A percentile compares a stretch with the other conserved stretches of the same genome.
These are phyloP conservation scores for Cancer borealis DNA, from an alignment of 2,888 invertebrate genomes.

Conservation along the genomic window DNA sequence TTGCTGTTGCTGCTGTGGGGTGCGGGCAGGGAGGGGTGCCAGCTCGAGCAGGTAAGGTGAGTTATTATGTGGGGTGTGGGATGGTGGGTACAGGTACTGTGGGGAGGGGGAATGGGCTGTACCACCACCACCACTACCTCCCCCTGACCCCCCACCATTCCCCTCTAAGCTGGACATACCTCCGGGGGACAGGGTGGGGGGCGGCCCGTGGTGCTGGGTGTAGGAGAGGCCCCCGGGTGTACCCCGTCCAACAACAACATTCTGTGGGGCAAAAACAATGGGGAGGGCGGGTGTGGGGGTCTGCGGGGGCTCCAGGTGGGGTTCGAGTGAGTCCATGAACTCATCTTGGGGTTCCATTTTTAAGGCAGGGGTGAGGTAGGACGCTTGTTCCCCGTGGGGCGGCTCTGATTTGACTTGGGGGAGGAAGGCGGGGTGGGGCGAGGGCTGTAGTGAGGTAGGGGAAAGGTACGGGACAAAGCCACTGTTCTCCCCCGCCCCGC, in stretches of 20 bases:
- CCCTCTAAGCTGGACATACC: slow-evolving; percentile 58
- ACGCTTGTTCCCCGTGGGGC: slow-evolving; percentile 38
- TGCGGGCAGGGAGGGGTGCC: slow-evolving; percentile 53
- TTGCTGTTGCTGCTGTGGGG: slow-evolving; percentile 47
- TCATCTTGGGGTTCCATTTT: slow-evolving; percentile 69
- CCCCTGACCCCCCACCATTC: slow-evolving; percentile 53
- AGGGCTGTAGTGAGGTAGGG: slow-evolving; percentile 41
- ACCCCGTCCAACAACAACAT: slow-evolving; percentile 42
- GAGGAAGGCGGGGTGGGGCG: slow-evolving; percentile 46
- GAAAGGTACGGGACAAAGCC: slow-evolving; percentile 66
- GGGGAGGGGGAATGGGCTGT: slow-evolving; percentile 59
- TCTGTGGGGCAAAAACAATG: slow-evolving; percentile 42
- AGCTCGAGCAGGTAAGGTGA: slow-evolving; percentile 68
- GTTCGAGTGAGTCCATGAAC: slow-evolving; percentile 59
- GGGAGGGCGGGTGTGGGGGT: slow-evolving; percentile 43
- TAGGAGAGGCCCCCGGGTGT: not conserved
- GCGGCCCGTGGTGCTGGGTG: slow-evolving; percentile 56
- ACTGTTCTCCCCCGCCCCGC: slow-evolving; percentile 46
- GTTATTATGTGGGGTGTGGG: slow-evolving; percentile 33
- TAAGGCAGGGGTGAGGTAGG: slow-evolving; percentile 44
- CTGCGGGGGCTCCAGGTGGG: slow-evolving; percentile 47
- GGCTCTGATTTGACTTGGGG: slow-evolving; percentile 68
- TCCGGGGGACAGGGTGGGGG: slow-evolving; percentile 58
- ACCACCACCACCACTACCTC: not conserved
- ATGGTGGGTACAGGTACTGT: slow-evolving; percentile 60